Base-by-base conservation (phyloP, 2,888 invertebrate species). In the Rhopalosiphum nymphaeae region DNA sequence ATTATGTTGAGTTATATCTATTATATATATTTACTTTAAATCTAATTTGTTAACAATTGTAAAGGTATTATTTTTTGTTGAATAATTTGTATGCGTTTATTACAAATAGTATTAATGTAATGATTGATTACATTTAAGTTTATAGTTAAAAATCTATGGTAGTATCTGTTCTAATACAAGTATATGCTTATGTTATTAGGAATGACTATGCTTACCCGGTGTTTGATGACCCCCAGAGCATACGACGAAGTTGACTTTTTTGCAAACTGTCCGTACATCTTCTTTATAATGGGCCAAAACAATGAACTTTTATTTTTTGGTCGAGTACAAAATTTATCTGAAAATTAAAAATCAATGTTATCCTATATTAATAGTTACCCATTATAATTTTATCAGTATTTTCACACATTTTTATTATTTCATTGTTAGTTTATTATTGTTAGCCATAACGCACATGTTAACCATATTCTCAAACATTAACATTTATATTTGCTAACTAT, bases 221-320 rank as follows among this genome's bases (percentile, higher is more conserved):
- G 91, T 94, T 93, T 89, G 84, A 49, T 93, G 46, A 67, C 42
- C 13, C 56, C 86, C 86, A 57, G 25, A 67, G 86, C 7, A 56
- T 94, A 67, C 11, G 85, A 94, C 42, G 85, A 91, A 90, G 94
- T 94, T 86, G 87, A 95, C 78, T 95, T 95, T 95, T 91, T 94
- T 93, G 95, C 95, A 84, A 95, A 95, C 94, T 95, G 95, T 94
- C 95, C 95, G 91, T 96, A 95, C 94, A 91, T 95, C 91, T 95
- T 92, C 67, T 91, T 92, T 53, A 95, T 95, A 49, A 29, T 67
- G 91, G n/a, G 94, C 53, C n/a, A 67, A 61, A 94, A 90, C 53
- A 67, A 61, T 91, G 94, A 94, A 67, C 46, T 86, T 67, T 91
- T 94, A 67, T 94, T 94, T 87, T 67, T 91, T 29, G 94, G 94